Evolutionary conservation across 1,140 invertebrate species (phyloP).

Genomic region (Elysia chlorotica): DNA sequence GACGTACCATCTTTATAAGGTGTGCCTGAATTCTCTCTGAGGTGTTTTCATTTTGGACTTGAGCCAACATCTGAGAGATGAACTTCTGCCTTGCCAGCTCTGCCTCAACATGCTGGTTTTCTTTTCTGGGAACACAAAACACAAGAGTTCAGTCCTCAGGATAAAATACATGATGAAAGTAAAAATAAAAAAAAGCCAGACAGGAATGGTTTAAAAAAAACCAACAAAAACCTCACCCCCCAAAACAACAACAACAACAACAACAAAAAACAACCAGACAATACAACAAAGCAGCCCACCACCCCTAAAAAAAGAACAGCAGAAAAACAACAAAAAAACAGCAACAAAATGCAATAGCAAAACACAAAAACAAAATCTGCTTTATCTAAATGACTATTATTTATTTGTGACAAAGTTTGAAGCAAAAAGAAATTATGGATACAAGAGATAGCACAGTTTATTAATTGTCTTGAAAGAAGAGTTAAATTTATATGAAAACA

Average conservation of each 20-base stretch:
- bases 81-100: not conserved
- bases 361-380: not conserved
- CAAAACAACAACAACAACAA: not conserved
- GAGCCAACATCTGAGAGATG: not conserved
- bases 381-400: not conserved
- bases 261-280: not conserved
- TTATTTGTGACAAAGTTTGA: too few relatives aligned
- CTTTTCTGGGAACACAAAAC: constrained; percentile 1
- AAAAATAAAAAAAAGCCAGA: not conserved
- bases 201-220: not conserved
- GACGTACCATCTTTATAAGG: constrained; percentile 14
- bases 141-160: not conserved
- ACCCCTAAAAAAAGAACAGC: not conserved
- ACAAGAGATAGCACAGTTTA: too few relatives aligned
- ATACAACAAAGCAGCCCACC: not conserved
- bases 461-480: too few relatives aligned
- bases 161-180: not conserved
- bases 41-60: constrained; percentile 3
- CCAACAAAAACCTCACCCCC: not conserved
- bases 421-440: too few relatives aligned
- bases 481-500: not conserved
- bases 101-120: constrained; percentile 4
- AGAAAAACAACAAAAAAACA: not conserved
- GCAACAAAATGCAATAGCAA: not conserved
- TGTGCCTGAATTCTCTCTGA: constrained; percentile 9